Evolutionary conservation across 1,140 invertebrate genomes (phyloP).

Genomic region (Steinernema feltiae): DNA sequence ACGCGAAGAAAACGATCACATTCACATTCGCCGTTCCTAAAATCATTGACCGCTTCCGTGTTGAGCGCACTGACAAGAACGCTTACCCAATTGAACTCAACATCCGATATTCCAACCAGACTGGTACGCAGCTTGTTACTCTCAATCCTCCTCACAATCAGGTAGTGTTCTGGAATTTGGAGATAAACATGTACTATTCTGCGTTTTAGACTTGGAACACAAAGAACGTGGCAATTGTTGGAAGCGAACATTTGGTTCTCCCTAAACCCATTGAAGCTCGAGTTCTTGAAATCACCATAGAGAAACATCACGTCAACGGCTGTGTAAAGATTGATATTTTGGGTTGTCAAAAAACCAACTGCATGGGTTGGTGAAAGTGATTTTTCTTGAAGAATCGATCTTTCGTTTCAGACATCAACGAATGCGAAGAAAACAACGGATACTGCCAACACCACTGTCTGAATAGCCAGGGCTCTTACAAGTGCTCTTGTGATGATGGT

Average conservation of each 20-base stretch:
- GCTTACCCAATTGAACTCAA: slow-evolving; percentile 24
- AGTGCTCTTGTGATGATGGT: slow-evolving; percentile 82
- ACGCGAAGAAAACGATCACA: slow-evolving; percentile 26
- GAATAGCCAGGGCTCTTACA: slow-evolving; percentile 72
- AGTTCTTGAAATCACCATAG: slow-evolving; percentile 78
- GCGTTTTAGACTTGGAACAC: slow-evolving; percentile 66
- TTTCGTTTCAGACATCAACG: slow-evolving; percentile 67
- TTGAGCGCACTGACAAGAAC: slow-evolving; percentile 70
- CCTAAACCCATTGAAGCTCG: slow-evolving; percentile 84
- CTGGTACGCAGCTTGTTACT: slow-evolving; percentile 75
- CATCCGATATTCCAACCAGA: slow-evolving; percentile 60
- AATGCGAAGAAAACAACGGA: slow-evolving; percentile 80
- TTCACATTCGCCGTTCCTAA: slow-evolving; percentile 46
- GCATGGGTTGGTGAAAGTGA: slow-evolving; percentile 61
- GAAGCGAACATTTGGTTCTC: slow-evolving; percentile 76
- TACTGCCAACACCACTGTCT: slow-evolving; percentile 69
- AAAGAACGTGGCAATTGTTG: slow-evolving; percentile 66
- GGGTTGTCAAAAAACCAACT: slow-evolving; percentile 83
- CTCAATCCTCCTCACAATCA: slow-evolving; percentile 66
- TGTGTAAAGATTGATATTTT: slow-evolving; percentile 85
- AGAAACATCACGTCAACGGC: slow-evolving; percentile 69
- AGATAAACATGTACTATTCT: background rate
- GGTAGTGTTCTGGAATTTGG: slow-evolving; percentile 70
- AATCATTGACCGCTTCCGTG: slow-evolving; percentile 38
- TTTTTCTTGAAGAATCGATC: background rate